These are phyloP conservation scores for Osmerus mordax DNA, from an alignment of 2,113 vertebrate genomes.

Conservation along the genomic window DNA sequence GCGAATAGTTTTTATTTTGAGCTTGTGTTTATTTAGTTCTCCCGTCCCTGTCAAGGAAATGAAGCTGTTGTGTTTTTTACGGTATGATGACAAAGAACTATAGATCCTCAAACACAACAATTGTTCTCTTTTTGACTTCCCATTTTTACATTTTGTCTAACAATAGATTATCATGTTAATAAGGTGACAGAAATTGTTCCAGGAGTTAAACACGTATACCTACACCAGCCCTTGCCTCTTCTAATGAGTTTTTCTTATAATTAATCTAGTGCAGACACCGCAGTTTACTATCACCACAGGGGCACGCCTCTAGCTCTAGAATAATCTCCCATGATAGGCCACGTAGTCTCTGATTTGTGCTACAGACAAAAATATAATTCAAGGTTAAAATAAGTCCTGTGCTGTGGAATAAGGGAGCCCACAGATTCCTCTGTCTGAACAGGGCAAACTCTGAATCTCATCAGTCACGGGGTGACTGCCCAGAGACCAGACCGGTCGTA, in stretches of 20 bases:
- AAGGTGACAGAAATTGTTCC: not conserved
- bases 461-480: too few species aligned
- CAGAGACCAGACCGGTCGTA: too few species aligned
- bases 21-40: too few species aligned
- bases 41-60: too few species aligned
- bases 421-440: not conserved
- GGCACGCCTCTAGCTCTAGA: slow-evolving; percentile 12
- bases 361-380: slow-evolving; percentile 19
- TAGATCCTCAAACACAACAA: too few species aligned
- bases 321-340: slow-evolving; percentile 15
- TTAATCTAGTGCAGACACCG: slow-evolving; percentile 24
- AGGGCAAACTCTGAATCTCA: too few species aligned
- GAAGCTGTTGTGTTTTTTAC: too few species aligned
- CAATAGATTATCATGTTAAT: not conserved
- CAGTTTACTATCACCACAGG: slow-evolving; percentile 16
- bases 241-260: slow-evolving; percentile 9
- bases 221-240: not conserved
- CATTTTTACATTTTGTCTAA: too few species aligned
- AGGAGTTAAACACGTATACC: not conserved
- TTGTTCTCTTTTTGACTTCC: too few species aligned
- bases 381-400: slow-evolving; percentile 21
- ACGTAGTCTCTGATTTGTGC: slow-evolving; percentile 6
- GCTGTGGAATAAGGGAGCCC: not conserved
- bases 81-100: too few species aligned
- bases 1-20: too few species aligned